A percentile compares a stretch with the other conserved stretches of the same genome.
phyloP scores from a whole-genome alignment of 2,888 invertebrate species.

The Melinaea menophilus region DNA sequence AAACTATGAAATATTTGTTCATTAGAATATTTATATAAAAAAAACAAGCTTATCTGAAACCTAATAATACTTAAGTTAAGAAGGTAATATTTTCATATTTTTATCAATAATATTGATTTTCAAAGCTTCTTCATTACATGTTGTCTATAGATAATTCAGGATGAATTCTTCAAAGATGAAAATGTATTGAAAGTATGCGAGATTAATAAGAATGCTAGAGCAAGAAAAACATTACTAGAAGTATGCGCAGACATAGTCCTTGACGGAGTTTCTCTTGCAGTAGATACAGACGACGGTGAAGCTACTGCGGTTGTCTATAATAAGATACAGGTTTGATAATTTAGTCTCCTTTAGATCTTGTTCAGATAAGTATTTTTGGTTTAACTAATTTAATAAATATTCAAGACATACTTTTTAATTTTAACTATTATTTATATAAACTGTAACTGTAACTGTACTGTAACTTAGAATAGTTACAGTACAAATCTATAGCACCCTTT shows the following conservation, averaged over 20 bases:
- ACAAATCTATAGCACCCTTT: too few relatives aligned
- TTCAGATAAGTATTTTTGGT: too few relatives aligned
- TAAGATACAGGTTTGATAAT: slow-evolving; percentile 79
- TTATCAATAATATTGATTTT: too few relatives aligned
- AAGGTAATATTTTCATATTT: background rate
- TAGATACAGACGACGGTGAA: slow-evolving; percentile 71
- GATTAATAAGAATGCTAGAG: slow-evolving; percentile 73
- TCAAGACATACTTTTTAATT: too few relatives aligned
- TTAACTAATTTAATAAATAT: too few relatives aligned
- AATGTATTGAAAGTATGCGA: slow-evolving; percentile 77
- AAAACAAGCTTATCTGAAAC: too few relatives aligned
- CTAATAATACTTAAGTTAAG: background rate
- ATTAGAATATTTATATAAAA: too few relatives aligned
- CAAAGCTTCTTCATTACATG: background rate
- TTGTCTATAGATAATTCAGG: slow-evolving; percentile 57
- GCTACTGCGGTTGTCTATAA: slow-evolving; percentile 81
- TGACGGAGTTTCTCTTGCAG: slow-evolving; percentile 81
- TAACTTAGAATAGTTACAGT: too few relatives aligned
- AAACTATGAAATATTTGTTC: too few relatives aligned
- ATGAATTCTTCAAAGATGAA: slow-evolving; percentile 80
- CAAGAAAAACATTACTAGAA: slow-evolving; percentile 79
- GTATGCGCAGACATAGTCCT: slow-evolving; percentile 77
- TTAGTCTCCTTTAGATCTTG: too few relatives aligned
- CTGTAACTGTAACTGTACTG: too few relatives aligned
- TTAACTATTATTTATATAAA: too few relatives aligned